Conservation (phyloP, 2,113 vertebrate genomes). For the Antechinus flavipes region DNA sequence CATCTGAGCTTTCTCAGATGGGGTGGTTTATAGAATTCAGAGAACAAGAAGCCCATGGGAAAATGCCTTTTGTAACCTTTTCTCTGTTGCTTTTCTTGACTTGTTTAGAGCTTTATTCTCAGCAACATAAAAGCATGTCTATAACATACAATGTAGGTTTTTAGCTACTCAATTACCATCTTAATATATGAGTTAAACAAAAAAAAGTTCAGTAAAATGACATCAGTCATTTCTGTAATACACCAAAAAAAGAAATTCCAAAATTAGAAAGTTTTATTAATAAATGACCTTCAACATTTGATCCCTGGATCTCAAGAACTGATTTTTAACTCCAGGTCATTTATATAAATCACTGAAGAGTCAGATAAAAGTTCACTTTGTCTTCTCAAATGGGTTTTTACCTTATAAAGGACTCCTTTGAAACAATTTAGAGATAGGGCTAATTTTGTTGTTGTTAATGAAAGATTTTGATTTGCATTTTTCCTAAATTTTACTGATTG, state of each 20-base stretch:
- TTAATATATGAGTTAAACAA: conserved; percentile 29
- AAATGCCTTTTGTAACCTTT: conserved; percentile 85
- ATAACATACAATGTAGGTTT: conserved; percentile 9
- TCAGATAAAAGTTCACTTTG: conserved; percentile 53
- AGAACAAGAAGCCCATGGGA: conserved; percentile 86
- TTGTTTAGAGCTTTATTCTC: conserved; percentile 65
- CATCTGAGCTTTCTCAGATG: conserved; percentile 82
- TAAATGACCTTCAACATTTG: conserved; percentile 33
- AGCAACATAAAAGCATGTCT: conserved; percentile 59
- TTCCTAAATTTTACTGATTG: neutral
- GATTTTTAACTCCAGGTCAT: conserved; percentile 60
- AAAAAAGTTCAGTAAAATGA: conserved; percentile 53
- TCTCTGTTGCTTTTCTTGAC: conserved; percentile 80
- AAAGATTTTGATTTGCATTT: conserved; percentile 47
- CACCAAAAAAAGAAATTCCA: conserved; percentile 45
- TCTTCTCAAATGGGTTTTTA: conserved; percentile 58
- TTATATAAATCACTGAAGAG: conserved; percentile 48
- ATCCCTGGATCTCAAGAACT: conserved; percentile 55
- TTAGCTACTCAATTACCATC: conserved; percentile 62
- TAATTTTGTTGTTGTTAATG: conserved; percentile 62
- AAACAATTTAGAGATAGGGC: conserved; percentile 43
- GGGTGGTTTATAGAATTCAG: conserved; percentile 82
- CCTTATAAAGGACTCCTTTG: conserved; percentile 33
- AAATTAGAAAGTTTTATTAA: conserved; percentile 43
- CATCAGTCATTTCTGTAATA: conserved; percentile 53